Base-by-base conservation (phyloP, 2,113 vertebrate species). In the Lontra canadensis region DNA sequence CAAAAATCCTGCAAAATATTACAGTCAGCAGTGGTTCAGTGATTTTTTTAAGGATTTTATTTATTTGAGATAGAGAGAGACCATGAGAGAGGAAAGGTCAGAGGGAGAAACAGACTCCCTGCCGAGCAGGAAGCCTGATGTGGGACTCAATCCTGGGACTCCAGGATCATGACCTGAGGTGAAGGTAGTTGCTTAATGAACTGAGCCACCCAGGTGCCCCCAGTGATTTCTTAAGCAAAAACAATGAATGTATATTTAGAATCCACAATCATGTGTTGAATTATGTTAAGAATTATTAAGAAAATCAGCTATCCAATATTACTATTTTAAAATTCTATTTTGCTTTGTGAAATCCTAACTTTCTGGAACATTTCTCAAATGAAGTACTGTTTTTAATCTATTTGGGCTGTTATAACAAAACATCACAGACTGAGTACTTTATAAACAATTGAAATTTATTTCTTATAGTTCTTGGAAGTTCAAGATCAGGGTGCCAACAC, bases 191-290 rank as follows among this genome's bases (percentile, higher is more conserved):
- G 14, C 49, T 52, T 52, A 17, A 52, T 0, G 4, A 52, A 5
- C 49, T 52, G 49, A 52, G 49, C 4, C 49, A 52, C 49, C 14
- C 49, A 52, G 49, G 15, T 52, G 15, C 49, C 49, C 49, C 15
- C 49, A 52, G 49, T 52, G 14, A 31, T 88, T 67, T 97, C 3
- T 88, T 29, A 1, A 96, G 21, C 34, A 44, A 89, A 96, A 95
- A 44, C 2, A 76, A 29, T 0, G 55, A 59, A 67, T 55, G n/a
- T 36, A n/a, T 81, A 90, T 67, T 90, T 71, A 76, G 34, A 93
- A 44, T 95, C 42, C 6, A 90, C 94, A 95, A 78, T 69, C 34
- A 67, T 29, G 8, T 94, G 25, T 88, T 95, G 36, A 95, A 69
- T 79, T 93, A 88, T 6, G 84, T 34, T 63, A 78, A 39, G 26